A percentile compares a stretch with the other conserved stretches of the same genome.
Conservation (phyloP, 92 coral and sea anemone species). For the Hydrozoanthus gracilis region DNA sequence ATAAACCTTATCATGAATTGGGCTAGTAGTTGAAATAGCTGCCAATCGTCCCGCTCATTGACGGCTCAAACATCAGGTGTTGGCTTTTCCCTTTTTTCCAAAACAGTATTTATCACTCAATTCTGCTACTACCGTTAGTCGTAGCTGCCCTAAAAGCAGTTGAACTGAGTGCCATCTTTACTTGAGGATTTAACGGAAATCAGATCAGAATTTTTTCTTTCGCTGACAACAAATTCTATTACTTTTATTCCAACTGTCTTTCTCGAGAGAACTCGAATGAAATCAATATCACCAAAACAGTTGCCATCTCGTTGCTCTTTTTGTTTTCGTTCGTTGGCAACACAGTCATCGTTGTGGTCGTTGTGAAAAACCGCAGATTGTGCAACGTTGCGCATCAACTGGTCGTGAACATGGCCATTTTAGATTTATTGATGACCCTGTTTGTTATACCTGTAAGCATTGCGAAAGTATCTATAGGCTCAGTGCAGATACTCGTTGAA, state of each 20-base stretch:
- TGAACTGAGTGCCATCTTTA: no score
- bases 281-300: background rate
- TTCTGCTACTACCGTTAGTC: no score
- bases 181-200: no score
- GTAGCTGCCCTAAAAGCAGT: no score
- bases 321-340: conserved; percentile 18
- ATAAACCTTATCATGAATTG: no score
- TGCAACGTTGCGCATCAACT: conserved; percentile 25
- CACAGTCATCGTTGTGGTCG: conserved; percentile 11
- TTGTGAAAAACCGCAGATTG: conserved; percentile 18
- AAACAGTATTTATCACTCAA: no score
- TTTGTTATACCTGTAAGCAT: conserved; percentile 8
- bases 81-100: no score
- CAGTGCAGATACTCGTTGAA: background rate
- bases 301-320: conserved; percentile 19
- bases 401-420: conserved; percentile 26
- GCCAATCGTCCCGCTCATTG: no score
- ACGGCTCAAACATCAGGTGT: no score
- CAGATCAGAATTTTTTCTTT: no score
- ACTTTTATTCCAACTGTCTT: background rate
- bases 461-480: background rate
- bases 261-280: conserved; percentile 5
- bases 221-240: no score
- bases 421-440: conserved; percentile 12
- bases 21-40: no score